Evolutionary conservation across 23 tunicate species (phyloP), one percentile per base, ranked within the genome.

Genomic region (Aplidium turbinatum): DNA sequence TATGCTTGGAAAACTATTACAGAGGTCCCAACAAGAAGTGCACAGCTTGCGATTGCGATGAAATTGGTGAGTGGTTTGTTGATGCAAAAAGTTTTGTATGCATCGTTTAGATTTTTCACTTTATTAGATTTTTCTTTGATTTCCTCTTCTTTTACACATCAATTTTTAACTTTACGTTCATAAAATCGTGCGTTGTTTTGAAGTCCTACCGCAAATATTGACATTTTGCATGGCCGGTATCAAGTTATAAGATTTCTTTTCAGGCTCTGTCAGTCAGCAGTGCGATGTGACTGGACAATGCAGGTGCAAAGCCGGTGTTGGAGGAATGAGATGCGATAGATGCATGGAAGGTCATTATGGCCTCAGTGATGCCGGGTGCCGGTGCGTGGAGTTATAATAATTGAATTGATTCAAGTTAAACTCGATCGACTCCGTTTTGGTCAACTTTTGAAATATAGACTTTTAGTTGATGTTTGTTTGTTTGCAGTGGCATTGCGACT

Each of bases 271-370:
- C 5, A 85, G 61, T 36, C 88, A 83, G 51, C 94, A 87, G 42
- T 93, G 98, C 51, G 82, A 82, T 40, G 64, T 29, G 19, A 36
- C 63, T 30, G 98, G 98, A 13, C 67, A 40, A 46, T 93, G 98
- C 38, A 18, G 38, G 2, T 93, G 98, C 58, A 89, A 86, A 57
- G 79, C 83, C 20, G 98, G 98, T 3, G 98, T 93, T 1, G 93
- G 87, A 16, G 98, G 98, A 11, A 77, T 62, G 26, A 61, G 73
- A 35, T 93, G 98, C 47, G 94, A 82, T 55, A 89, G 70, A 64
- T 93, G 98, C 55, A 23, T 80, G 69, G 52, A 70, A 28, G 94
- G 85, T 35, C 82, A 73, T 45, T 87, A 35, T 40, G 89, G 94
- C 1, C 81, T 86, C 19, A 51, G 34, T 34, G 84, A 77, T 35